phyloP scores from a whole-genome alignment of 2,888 invertebrate species.

The Agrotis segetum region DNA sequence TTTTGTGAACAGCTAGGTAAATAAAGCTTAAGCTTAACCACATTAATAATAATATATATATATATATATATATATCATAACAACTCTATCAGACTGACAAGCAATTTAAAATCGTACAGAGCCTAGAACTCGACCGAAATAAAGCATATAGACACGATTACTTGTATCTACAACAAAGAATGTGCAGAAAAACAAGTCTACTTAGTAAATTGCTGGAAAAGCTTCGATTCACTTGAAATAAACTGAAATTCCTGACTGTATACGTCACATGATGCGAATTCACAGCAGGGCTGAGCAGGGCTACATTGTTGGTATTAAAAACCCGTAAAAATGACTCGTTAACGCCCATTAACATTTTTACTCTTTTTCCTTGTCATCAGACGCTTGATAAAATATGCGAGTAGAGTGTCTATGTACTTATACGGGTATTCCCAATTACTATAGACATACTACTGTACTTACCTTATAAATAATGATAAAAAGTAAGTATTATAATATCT shows the following conservation, averaged over 20 bases:
- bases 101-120: background rate
- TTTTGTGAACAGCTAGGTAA: conserved; percentile 9
- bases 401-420: conserved; percentile 36
- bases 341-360: conserved; percentile 31
- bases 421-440: conserved; percentile 42
- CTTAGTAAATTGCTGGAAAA: conserved; percentile 26
- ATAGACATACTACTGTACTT: conserved; percentile 15
- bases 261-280: conserved; percentile 17
- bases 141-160: background rate
- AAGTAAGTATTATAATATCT: conserved; percentile 21
- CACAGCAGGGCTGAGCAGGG: conserved; percentile 30
- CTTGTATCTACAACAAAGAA: conserved; percentile 14
- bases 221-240: conserved; percentile 16
- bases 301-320: conserved; percentile 33
- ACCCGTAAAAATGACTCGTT: conserved; percentile 40
- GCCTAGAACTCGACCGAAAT: background rate
- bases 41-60: background rate
- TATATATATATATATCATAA: too few relatives aligned
- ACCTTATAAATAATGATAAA: conserved; percentile 23
- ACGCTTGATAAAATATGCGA: conserved; percentile 31
- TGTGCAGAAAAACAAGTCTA: conserved; percentile 13
- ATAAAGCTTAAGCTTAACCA: conserved; percentile 6
- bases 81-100: conserved; percentile 7
- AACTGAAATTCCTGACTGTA: conserved; percentile 20
- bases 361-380: conserved; percentile 31